Percentiles rank a stretch among this genome's conserved stretches.
phyloP scores from a whole-genome alignment of 2,797 vertebrate genomes.

The Rhinella marina region DNA sequence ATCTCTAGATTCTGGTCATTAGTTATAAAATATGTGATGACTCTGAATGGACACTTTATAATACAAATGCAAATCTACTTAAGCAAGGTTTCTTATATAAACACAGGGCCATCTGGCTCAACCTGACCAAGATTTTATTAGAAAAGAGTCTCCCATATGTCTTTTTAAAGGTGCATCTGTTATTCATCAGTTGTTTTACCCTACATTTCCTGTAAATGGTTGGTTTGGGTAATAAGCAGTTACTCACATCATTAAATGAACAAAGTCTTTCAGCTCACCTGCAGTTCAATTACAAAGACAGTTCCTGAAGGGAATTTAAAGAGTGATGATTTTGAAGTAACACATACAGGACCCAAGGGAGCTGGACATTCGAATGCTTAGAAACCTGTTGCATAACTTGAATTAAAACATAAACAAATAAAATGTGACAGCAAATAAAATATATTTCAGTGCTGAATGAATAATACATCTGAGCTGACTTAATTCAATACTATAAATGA shows the following conservation, averaged over 20 bases:
- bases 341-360: constrained; percentile 27
- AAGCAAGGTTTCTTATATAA: constrained; percentile 41
- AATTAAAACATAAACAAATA: constrained; percentile 32
- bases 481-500: not conserved
- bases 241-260: constrained; percentile 64
- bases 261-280: constrained; percentile 62
- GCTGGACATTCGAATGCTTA: constrained; percentile 3
- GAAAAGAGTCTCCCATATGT: constrained; percentile 56
- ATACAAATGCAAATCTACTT: constrained; percentile 25
- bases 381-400: constrained; percentile 16
- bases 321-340: constrained; percentile 51
- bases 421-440: constrained; percentile 33
- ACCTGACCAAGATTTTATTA: constrained; percentile 57
- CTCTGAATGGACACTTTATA: constrained; percentile 31
- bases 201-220: constrained; percentile 62
- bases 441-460: constrained; percentile 2
- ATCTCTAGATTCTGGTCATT: not conserved
- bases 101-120: constrained; percentile 56
- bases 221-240: constrained; percentile 63
- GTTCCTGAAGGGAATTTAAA: constrained; percentile 53
- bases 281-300: constrained; percentile 54
- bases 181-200: constrained; percentile 59
- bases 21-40: not conserved
- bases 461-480: constrained; percentile 2
- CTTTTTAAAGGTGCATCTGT: constrained; percentile 59